Evolutionary conservation across 2,797 vertebrate genomes (phyloP), one percentile per base, ranked within the genome.

Genomic region (Chelon labrosus): DNA sequence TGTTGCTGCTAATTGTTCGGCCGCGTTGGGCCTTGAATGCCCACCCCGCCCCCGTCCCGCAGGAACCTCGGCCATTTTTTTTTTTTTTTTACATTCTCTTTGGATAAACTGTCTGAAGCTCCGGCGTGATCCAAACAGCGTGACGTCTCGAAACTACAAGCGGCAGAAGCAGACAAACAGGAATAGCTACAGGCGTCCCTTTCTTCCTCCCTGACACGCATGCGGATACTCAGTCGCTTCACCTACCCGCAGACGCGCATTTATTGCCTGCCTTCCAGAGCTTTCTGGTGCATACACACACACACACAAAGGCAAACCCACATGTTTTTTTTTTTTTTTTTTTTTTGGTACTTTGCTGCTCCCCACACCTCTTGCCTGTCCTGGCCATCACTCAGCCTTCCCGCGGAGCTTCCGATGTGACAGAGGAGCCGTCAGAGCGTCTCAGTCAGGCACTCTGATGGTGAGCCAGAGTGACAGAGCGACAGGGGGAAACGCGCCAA

Each of bases 391-490:
- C 74, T 90, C 91, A 89, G 75, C 62, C 51, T 42, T 50, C 56
- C 79, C 7, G 19, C 71, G 6, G 44, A 1, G 37, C 53, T 12
- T 77, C 74, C 42, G 74, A 85, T 73, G 76, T 86, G 87, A 89
- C 84, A 84, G 82, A 84, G 77, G 79, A 90, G 85, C 82, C 62
- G 72, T 91, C 87, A 74, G 83, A 83, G 73, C 76, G 19, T 69
- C 85, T 79, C 85, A 77, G 82, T 83, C 85, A 82, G 85, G 44
- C 49, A 71, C 76, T 76, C 41, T 91, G 89, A 93, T 62, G 78
- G 73, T 87, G 78, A 91, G 84, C 79, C 74, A 3, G 81, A 88
- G 83, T 88, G 90, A 91, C 88, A 89, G 80, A 85, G 80, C 65
- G 82, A 87, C 89, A 65, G 86, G 80, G 51, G 82, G 79, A 83